phyloP scores from a whole-genome alignment of 2,888 invertebrate genomes.

The Portevinia maculata region DNA sequence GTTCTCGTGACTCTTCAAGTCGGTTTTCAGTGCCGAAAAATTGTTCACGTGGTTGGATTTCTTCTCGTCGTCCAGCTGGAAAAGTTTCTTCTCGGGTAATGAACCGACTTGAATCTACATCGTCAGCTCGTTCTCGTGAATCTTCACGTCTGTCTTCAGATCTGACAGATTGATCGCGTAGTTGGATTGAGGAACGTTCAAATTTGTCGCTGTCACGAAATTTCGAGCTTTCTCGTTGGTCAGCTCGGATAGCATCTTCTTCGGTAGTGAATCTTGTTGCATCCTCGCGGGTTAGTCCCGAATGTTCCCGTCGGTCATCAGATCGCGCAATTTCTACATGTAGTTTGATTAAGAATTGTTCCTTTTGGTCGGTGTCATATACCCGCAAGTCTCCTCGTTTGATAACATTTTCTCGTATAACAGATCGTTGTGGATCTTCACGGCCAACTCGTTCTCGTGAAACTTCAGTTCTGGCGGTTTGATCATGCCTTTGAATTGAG shows the following conservation, averaged over 20 bases:
- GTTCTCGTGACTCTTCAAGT: too few species aligned
- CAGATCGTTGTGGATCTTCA: not conserved
- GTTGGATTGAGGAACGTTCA: not conserved
- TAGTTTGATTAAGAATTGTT: not conserved
- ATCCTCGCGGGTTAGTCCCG: too few species aligned
- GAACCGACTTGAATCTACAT: not conserved
- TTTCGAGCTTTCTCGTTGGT: conserved; percentile 12
- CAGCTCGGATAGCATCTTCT: conserved; percentile 14
- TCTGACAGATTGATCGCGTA: not conserved
- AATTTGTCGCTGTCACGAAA: not conserved
- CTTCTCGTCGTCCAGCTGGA: not conserved
- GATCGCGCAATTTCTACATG: not conserved
- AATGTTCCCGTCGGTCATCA: not conserved
- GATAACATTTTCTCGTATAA: not conserved
- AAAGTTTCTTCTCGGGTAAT: not conserved
- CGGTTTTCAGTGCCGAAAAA: not conserved
- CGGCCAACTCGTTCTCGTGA: conserved; percentile 12
- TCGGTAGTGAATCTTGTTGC: not conserved
- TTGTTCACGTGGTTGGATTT: not conserved
- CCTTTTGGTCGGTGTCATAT: not conserved
- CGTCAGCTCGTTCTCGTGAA: not conserved
- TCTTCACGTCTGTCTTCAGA: not conserved
- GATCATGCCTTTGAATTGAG: conserved; percentile 8
- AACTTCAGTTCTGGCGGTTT: not conserved
- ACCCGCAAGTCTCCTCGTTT: conserved; percentile 8